These are phyloP conservation scores for Melanaphis sacchari DNA, from an alignment of 1,140 invertebrate species.

Conservation along the genomic window DNA sequence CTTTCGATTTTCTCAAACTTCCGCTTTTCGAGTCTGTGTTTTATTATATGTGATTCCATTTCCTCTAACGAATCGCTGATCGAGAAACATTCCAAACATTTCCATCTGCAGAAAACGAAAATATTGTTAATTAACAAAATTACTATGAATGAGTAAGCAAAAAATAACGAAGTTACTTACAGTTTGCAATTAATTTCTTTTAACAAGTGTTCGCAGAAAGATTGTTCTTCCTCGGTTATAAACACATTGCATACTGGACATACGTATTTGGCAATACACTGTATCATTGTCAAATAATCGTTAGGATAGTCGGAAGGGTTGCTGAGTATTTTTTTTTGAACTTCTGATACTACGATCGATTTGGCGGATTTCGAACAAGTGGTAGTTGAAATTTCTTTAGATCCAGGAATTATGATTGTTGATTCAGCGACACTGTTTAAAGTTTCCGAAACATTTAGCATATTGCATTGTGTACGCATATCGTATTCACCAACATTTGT, in stretches of 20 bases:
- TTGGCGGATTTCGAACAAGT: neutral
- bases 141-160: neutral
- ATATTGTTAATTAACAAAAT: neutral
- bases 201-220: neutral
- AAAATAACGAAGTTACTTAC: neutral
- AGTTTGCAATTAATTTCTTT: constrained; percentile 9
- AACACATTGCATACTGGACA: constrained; percentile 35
- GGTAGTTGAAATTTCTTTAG: neutral
- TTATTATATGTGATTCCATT: constrained; percentile 31
- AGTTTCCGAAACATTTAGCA: neutral
- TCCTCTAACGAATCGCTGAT: neutral
- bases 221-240: neutral
- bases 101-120: neutral
- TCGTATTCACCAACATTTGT: neutral
- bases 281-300: neutral
- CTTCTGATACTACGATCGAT: neutral
- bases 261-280: neutral
- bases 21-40: neutral
- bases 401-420: fast-evolving
- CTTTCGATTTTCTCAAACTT: constrained; percentile 14
- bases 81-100: neutral
- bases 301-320: neutral
- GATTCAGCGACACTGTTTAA: neutral
- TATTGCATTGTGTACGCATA: neutral
- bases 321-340: neutral